These are phyloP conservation scores for Enteromius afrohamiltoni DNA, from an alignment of 2,797 vertebrate genomes.

Conservation along the genomic window DNA sequence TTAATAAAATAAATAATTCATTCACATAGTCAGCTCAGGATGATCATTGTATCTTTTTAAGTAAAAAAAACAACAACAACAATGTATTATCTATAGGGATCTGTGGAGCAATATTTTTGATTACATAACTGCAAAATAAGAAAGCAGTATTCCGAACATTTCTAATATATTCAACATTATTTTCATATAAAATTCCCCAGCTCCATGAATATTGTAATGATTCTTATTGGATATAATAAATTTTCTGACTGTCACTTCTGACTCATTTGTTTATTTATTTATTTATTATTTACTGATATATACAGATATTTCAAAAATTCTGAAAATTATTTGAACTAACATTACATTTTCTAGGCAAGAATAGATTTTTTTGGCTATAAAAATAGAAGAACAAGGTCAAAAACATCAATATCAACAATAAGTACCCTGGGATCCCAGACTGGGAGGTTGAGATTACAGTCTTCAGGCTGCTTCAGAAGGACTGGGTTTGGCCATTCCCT, in stretches of 20 bases:
- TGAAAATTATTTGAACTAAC: not conserved
- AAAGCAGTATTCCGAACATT: not conserved
- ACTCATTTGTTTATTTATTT: no score
- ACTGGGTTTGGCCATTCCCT: slow-evolving; percentile 92
- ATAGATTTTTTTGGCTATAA: not conserved
- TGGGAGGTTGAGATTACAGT: slow-evolving; percentile 88
- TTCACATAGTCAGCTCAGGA: not conserved
- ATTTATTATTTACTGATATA: not conserved
- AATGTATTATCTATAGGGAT: not conserved
- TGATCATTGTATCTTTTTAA: not conserved
- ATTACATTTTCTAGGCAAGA: not conserved
- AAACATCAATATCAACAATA: slow-evolving; percentile 18
- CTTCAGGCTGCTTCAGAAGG: slow-evolving; percentile 86
- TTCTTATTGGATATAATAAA: not conserved
- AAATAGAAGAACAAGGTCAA: not conserved
- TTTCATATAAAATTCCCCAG: not conserved
- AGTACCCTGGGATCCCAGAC: slow-evolving; percentile 92
- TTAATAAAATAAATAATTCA: no score
- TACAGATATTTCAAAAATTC: no score
- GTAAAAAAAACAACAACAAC: not conserved
- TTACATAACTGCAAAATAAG: not conserved
- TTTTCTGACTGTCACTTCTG: not conserved
- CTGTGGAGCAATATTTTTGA: not conserved
- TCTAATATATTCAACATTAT: not conserved
- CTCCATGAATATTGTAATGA: not conserved